Percentiles rank a stretch among this genome's conserved stretches.
Conservation (phyloP, 2,113 vertebrate species). For the Rhegmatorhina hoffmannsi region DNA sequence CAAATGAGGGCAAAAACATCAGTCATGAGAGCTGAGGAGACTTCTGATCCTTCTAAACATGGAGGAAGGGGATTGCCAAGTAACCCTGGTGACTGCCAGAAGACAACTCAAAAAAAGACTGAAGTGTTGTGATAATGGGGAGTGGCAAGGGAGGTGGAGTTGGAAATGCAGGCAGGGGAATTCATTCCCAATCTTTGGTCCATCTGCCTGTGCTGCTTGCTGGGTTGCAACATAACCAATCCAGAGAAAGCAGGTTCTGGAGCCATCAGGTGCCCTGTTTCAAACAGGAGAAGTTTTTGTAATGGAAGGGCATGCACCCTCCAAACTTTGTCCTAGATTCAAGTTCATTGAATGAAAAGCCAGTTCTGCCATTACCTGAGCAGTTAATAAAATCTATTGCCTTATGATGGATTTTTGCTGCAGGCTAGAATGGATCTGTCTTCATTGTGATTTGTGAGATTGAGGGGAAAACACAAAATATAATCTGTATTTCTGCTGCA, state of each 20-base stretch:
- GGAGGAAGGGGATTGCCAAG: not conserved
- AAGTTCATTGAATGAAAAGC: slow-evolving; percentile 6
- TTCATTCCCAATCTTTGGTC: not conserved
- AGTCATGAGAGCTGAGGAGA: not conserved
- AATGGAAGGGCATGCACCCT: not conserved
- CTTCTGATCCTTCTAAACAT: not conserved
- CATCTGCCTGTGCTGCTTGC: not conserved
- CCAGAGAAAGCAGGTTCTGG: not conserved
- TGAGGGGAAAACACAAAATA: slow-evolving; percentile 62
- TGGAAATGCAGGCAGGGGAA: not conserved
- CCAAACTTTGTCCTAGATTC: not conserved
- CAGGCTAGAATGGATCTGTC: slow-evolving; percentile 74
- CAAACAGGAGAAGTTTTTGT: slow-evolving; percentile 10
- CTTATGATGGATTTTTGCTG: slow-evolving; percentile 70
- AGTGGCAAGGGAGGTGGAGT: slow-evolving; percentile 16
- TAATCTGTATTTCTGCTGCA: slow-evolving; percentile 42
- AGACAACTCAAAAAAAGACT: not conserved
- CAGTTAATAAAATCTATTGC: slow-evolving; percentile 78
- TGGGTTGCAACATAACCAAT: not conserved
- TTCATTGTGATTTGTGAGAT: slow-evolving; percentile 70
- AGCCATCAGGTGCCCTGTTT: not conserved
- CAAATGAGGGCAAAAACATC: not conserved
- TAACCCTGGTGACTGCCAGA: not conserved
- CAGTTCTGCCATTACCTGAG: slow-evolving; percentile 50
- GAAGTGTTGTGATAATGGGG: not conserved